A percentile compares a stretch with the other conserved stretches of the same genome.
phyloP scores from a whole-genome alignment of 2,888 invertebrate species.

The Metalampra italica region DNA sequence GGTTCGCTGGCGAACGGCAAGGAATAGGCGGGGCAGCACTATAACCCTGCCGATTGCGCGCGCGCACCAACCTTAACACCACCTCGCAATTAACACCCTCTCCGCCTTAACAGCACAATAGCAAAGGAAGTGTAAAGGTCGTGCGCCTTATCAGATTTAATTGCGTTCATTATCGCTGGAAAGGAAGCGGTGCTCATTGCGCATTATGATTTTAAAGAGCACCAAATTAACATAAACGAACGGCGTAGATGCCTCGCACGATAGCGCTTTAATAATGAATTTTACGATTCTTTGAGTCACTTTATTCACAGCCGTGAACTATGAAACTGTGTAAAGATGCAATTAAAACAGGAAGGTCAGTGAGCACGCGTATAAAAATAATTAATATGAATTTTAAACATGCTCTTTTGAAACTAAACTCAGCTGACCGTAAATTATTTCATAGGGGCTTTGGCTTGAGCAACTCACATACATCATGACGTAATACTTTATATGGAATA shows the following conservation, averaged over 20 bases:
- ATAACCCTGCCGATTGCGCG: constrained; percentile 44
- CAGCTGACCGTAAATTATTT: constrained; percentile 72
- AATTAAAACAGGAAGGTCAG: constrained; percentile 76
- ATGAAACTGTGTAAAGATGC: constrained; percentile 59
- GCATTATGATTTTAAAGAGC: constrained; percentile 69
- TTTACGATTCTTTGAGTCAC: constrained; percentile 58
- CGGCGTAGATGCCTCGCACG: constrained; percentile 45
- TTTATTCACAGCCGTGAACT: constrained; percentile 76
- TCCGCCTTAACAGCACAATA: constrained; percentile 42
- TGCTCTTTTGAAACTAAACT: constrained; percentile 64
- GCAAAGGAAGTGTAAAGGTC: constrained; percentile 72
- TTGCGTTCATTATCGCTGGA: constrained; percentile 61
- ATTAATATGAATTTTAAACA: constrained; percentile 70
- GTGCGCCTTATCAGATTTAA: constrained; percentile 67
- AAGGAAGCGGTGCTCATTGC: constrained; percentile 61
- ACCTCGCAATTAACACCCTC: constrained; percentile 55
- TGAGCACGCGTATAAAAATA: constrained; percentile 67
- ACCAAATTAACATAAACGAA: constrained; percentile 64
- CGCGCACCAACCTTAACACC: constrained; percentile 27
- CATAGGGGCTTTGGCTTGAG: constrained; percentile 62
- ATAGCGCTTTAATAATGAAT: constrained; percentile 52
- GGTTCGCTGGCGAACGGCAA: constrained; percentile 50
- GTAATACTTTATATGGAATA: constrained; percentile 25
- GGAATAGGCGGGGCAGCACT: constrained; percentile 41
- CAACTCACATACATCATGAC: constrained; percentile 43